phyloP scores from a whole-genome alignment of 1,140 invertebrate species.

The Drosophila pseudoananassae region DNA sequence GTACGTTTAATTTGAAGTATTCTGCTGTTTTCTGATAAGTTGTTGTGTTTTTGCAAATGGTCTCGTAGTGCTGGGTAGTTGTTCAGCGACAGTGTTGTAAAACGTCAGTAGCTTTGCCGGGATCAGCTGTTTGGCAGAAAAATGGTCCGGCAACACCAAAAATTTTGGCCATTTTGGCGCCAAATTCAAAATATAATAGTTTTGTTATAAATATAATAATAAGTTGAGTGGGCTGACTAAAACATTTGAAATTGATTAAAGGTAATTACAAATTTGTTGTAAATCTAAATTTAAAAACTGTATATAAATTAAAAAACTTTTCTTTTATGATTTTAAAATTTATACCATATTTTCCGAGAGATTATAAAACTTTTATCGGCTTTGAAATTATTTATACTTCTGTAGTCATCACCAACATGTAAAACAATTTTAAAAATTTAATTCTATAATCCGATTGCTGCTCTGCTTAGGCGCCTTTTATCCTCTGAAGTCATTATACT shows the following conservation, averaged over 20 bases:
- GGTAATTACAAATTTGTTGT: too few relatives aligned
- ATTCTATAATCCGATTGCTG: background rate
- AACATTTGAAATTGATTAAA: too few relatives aligned
- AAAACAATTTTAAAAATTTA: background rate
- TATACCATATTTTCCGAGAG: too few relatives aligned
- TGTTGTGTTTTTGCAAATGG: conserved; percentile 31
- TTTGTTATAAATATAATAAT: too few relatives aligned
- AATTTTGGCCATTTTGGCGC: background rate
- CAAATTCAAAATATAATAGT: background rate
- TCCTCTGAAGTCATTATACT: conserved; percentile 28
- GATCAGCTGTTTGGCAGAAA: background rate
- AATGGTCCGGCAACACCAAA: background rate
- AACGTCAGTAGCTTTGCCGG: background rate
- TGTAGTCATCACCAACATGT: background rate
- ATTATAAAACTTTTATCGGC: too few relatives aligned
- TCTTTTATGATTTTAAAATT: too few relatives aligned
- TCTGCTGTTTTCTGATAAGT: conserved; percentile 10
- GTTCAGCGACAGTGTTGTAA: background rate
- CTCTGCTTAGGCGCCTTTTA: background rate
- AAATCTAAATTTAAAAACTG: too few relatives aligned
- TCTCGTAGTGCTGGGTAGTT: background rate
- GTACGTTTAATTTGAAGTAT: conserved; percentile 4
- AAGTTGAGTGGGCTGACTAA: too few relatives aligned
- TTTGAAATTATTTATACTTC: too few relatives aligned
- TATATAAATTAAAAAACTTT: too few relatives aligned